Evolutionary conservation across 2,797 vertebrate genomes (phyloP), one percentile per base, ranked within the genome.

Genomic region (Dipus sagitta): DNA sequence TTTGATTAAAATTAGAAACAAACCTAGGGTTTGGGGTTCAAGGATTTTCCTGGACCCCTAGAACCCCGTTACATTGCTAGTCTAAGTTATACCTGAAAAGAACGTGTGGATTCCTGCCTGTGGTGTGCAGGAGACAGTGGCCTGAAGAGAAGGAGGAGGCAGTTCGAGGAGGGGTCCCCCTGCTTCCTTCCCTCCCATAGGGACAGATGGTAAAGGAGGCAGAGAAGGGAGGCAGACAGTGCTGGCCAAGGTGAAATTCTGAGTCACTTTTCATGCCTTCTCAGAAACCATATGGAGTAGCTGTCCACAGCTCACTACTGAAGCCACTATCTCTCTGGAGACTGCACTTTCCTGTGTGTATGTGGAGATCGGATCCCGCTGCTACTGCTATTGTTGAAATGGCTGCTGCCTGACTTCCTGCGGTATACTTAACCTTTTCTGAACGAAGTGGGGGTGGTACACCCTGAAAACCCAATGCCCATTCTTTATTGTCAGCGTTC

Each of bases 201-300:
- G 89, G 86, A 80, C 68, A 86, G 85, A 87, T 88, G 76, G 70
- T 30, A 1, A 30, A 11, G 75, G 65, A 9, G 42, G 0, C 78
- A 62, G 68, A 34, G 42, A 79, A 2, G 8, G 17, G 13, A 90
- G 92, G 93, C 70, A 84, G 78, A 91, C 82, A n/a, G 38, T 58
- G 42, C 28, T 7, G 80, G 70, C 86, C 23, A 18, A 24, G 68
- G 54, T 13, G 10, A 23, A 90, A 23, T 38, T 86, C 74, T 76
- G 12, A 85, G 90, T 96, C 79, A 15, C 95, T 97, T 97, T 97
- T 93, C 93, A 77, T 4, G 11, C 87, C 71, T 94, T 94, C 88
- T 97, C 85, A 23, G 67, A 91, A 94, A 95, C 93, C 94, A 88
- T 95, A 91, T 23, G 92, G 95, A 96, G 94, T 80, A 64, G 80